Conservation (phyloP, 2,888 invertebrate species). For the Sesia bembeciformis region DNA sequence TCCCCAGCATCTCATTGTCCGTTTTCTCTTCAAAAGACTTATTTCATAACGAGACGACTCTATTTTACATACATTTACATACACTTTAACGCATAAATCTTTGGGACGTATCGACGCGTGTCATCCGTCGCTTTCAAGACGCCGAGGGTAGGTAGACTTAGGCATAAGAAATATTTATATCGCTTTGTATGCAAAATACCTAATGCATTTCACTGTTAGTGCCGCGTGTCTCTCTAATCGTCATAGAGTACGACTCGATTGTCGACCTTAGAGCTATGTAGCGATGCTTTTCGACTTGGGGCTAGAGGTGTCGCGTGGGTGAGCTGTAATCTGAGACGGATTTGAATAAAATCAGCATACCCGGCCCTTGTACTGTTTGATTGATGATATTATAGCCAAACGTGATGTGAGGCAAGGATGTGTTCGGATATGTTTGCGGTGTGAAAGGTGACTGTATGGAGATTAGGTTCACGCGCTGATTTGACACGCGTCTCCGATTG, state of each 20-base stretch:
- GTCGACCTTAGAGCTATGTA: conserved; percentile 37
- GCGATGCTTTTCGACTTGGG: conserved; percentile 21
- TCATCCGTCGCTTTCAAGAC: conserved; percentile 63
- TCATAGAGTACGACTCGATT: conserved; percentile 29
- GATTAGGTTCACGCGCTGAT: conserved; percentile 54
- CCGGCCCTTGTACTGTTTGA: conserved; percentile 46
- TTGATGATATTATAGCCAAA: conserved; percentile 41
- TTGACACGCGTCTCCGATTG: conserved; percentile 47
- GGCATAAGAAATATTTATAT: conserved; percentile 68
- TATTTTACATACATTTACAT: conserved; percentile 64
- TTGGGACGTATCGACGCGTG: conserved; percentile 54
- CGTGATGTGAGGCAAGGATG: conserved; percentile 45
- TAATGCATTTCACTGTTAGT: conserved; percentile 48
- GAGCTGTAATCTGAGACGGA: conserved; percentile 36
- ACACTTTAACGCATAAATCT: conserved; percentile 43
- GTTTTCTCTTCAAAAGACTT: conserved; percentile 21
- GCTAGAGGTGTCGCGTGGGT: conserved; percentile 37
- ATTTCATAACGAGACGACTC: conserved; percentile 40
- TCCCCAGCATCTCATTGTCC: conserved; percentile 24
- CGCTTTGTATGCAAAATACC: conserved; percentile 71
- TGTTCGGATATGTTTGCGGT: conserved; percentile 23
- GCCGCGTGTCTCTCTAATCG: conserved; percentile 41
- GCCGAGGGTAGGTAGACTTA: conserved; percentile 39
- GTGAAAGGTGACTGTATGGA: conserved; percentile 67
- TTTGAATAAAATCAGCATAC: conserved; percentile 57